Evolutionary conservation across 2,113 vertebrate species (phyloP), one percentile per base, ranked within the genome.

Genomic region (Nothoprocta perdicaria): DNA sequence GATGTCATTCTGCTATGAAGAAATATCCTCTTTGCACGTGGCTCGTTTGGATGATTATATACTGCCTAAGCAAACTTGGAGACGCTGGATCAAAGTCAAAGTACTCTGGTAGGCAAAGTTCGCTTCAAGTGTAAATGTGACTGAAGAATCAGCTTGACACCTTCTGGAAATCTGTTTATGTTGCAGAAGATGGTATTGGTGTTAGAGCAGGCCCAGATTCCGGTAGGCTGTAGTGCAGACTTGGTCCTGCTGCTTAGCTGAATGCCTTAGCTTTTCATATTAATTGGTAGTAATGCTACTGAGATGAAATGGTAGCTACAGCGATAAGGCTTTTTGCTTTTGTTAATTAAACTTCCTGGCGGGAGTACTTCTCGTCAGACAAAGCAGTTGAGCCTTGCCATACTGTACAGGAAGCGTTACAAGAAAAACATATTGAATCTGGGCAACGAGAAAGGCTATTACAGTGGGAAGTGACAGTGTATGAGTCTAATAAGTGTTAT

Each of bases 341-440:
- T 86, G 86, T 83, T 92, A 79, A 46, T 86, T 88, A 66, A 90
- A 92, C 90, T 95, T 96, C 90, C 90, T 96, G 86, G 71, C 24
- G 57, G 86, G 71, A 27, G 57, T 35, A 1, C 27, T 71, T 1
- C 53, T 78, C 67, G 79, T 78, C 22, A 80, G 76, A 84, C 73
- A 72, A 29, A 93, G 24, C 85, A 58, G 2, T 27, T 12, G 69
- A 55, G 61, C 66, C 7, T 1, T 75, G 83, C 26, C 72, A 26
- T 45, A 10, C 3, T 0, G 1, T 45, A 31, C 93, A 89, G 94
- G 89, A 91, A 95, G 65, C 87, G 89, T 83, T 95, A 85, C 93
- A 91, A 89, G 46, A 55, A 21, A 14, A 69, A 46, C 41, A 15
- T 14, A 35, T 74, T 50, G 9, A 16, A 17, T 7, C 23, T 31